Evolutionary conservation across 2,113 vertebrate species (phyloP).

Genomic region (Misgurnus anguillicaudatus): DNA sequence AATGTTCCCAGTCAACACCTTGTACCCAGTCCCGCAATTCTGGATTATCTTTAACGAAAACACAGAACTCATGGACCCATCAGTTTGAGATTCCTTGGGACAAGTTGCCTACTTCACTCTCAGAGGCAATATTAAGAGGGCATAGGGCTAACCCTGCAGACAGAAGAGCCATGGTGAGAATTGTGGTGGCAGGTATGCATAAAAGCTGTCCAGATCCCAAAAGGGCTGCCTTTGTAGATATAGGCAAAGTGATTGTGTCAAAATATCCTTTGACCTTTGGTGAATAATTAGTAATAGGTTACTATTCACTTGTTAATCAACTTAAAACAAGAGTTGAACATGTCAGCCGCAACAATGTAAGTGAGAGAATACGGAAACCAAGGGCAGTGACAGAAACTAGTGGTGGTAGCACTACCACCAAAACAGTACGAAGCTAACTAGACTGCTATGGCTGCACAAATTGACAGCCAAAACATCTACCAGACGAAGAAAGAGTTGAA

Average conservation of each 20-base stretch:
- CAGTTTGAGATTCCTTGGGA: neutral
- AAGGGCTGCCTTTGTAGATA: neutral
- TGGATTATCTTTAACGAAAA: too few relatives aligned
- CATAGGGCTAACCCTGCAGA: neutral
- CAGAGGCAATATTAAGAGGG: neutral
- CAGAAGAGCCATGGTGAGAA: conserved; percentile 15
- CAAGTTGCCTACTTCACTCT: neutral
- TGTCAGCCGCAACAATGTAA: conserved; percentile 9
- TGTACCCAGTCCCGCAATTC: too few relatives aligned
- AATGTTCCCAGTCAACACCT: too few relatives aligned
- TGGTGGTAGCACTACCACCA: neutral
- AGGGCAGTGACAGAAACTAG: conserved; percentile 2
- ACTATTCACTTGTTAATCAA: conserved; percentile 19
- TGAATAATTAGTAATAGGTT: conserved; percentile 2
- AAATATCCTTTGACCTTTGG: conserved; percentile 11
- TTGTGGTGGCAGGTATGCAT: neutral
- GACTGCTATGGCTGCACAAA: too few relatives aligned
- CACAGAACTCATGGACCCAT: neutral
- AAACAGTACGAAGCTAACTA: neutral
- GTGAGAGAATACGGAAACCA: neutral
- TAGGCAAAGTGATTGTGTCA: neutral
- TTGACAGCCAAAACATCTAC: too few relatives aligned
- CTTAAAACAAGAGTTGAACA: conserved; percentile 22
- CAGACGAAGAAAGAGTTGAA: neutral
- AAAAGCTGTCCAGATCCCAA: neutral